These are phyloP conservation scores for Coracopsis vasa DNA, from an alignment of 2,113 vertebrate genomes.

Conservation along the genomic window DNA sequence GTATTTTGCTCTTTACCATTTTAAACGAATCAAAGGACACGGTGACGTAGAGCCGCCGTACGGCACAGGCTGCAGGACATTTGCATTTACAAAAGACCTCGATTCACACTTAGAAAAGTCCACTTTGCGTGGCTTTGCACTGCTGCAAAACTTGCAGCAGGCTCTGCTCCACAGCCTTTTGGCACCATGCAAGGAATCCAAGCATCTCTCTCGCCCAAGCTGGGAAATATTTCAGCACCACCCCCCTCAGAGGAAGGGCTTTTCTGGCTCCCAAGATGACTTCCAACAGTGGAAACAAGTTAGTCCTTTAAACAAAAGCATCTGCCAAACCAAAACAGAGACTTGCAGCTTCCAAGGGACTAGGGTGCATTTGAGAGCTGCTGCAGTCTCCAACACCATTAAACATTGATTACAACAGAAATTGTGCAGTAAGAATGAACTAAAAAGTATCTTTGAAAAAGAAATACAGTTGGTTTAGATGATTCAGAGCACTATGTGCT, in stretches of 20 bases:
- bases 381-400: neutral
- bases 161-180: accelerated
- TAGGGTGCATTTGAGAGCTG: neutral
- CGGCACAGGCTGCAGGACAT: neutral
- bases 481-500: neutral
- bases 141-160: neutral
- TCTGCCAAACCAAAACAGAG: neutral
- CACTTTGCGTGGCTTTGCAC: neutral
- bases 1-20: neutral
- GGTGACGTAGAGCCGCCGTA: accelerated
- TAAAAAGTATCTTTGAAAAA: neutral
- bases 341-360: neutral
- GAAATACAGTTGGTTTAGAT: neutral
- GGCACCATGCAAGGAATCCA: neutral
- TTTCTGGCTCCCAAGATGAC: neutral
- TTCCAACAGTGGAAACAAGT: neutral
- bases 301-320: neutral
- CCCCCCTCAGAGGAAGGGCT: neutral
- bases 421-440: neutral
- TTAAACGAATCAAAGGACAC: neutral
- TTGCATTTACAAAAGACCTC: neutral
- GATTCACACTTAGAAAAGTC: neutral
- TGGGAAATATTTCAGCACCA: neutral
- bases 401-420: neutral
- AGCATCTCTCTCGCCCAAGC: accelerated